Conservation (phyloP, 2,888 invertebrate genomes). For the Machimus rusticus region DNA sequence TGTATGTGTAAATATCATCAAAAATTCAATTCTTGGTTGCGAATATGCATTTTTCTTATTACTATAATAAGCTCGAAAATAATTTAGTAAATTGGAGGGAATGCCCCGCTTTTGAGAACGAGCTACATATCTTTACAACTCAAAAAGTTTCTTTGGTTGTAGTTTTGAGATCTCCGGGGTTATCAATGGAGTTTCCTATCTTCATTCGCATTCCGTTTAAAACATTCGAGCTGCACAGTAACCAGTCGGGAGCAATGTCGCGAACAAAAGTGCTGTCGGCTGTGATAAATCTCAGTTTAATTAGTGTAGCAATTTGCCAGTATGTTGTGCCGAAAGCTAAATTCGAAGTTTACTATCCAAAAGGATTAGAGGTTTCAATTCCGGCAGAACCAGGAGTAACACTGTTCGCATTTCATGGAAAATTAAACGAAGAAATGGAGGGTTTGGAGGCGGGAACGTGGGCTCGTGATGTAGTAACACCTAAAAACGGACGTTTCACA, state of each 20-base stretch:
- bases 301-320: neutral
- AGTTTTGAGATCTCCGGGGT: neutral
- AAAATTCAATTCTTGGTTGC: too few species aligned
- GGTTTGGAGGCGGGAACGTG: slow-evolving; percentile 73
- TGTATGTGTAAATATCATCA: too few species aligned
- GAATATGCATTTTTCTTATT: neutral
- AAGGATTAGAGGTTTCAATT: slow-evolving; percentile 66
- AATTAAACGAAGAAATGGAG: slow-evolving; percentile 75
- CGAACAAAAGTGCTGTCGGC: neutral
- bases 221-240: neutral
- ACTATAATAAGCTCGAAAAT: too few species aligned
- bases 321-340: slow-evolving; percentile 63
- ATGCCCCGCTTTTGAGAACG: neutral
- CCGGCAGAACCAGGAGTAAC: slow-evolving; percentile 71
- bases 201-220: neutral
- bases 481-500: slow-evolving; percentile 71
- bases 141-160: neutral
- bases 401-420: slow-evolving; percentile 78
- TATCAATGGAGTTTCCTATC: neutral
- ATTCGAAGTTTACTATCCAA: slow-evolving; percentile 64
- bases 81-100: too few species aligned
- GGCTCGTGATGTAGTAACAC: slow-evolving; percentile 70
- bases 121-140: neutral
- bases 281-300: neutral
- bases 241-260: neutral